A percentile compares a stretch with the other conserved stretches of the same genome.
Conservation (phyloP, 1,140 invertebrate species). For the Solenopsis invicta region DNA sequence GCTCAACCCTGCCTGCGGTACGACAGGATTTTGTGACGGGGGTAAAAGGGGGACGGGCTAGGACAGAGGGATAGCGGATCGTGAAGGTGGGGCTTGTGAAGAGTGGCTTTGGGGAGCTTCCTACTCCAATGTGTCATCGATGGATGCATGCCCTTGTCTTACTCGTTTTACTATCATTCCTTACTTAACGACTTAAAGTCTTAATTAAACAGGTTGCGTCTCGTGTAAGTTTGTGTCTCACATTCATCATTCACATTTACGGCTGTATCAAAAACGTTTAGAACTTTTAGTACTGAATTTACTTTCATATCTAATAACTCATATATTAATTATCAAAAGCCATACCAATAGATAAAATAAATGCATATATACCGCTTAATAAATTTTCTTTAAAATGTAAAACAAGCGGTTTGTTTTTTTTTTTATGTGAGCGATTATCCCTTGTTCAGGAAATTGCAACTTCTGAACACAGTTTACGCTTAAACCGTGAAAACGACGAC, state of each 20-base stretch:
- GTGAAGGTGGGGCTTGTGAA: slow-evolving; percentile 82
- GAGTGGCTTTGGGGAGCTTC: slow-evolving; percentile 53
- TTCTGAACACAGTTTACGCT: slow-evolving; percentile 39
- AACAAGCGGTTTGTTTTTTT: neutral
- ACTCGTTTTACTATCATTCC: slow-evolving; percentile 54
- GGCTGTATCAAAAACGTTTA: neutral
- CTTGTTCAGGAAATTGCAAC: slow-evolving; percentile 42
- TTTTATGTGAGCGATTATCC: slow-evolving; percentile 21
- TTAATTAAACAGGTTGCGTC: slow-evolving; percentile 12
- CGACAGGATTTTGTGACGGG: slow-evolving; percentile 80
- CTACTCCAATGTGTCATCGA: slow-evolving; percentile 47
- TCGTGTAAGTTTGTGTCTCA: neutral
- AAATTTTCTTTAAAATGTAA: slow-evolving; percentile 12
- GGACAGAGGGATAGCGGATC: slow-evolving; percentile 77
- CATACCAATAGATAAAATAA: neutral
- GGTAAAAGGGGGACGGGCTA: slow-evolving; percentile 81
- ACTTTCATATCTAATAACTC: slow-evolving; percentile 1
- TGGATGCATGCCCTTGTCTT: slow-evolving; percentile 24
- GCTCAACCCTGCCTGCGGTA: slow-evolving; percentile 69
- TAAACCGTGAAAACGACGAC: slow-evolving; percentile 28
- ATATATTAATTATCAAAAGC: neutral
- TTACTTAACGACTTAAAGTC: slow-evolving; percentile 23
- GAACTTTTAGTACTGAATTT: neutral
- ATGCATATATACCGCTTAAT: neutral
- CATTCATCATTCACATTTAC: neutral